Conservation (phyloP, 2,888 invertebrate genomes). For the Netelia inedita region DNA sequence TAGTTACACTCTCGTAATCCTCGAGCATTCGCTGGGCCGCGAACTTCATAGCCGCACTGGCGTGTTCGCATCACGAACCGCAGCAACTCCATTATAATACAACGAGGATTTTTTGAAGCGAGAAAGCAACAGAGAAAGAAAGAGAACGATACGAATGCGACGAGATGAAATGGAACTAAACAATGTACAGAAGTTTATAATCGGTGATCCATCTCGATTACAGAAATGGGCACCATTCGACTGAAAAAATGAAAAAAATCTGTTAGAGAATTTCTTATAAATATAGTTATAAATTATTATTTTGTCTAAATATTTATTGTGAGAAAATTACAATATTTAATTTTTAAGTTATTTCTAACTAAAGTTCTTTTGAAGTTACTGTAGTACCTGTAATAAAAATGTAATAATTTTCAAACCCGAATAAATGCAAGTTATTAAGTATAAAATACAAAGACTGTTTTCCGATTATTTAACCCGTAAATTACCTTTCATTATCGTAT, state of each 20-base stretch:
- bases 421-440: too few species aligned
- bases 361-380: too few species aligned
- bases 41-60: conserved; percentile 34
- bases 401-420: too few species aligned
- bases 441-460: too few species aligned
- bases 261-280: background rate
- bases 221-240: conserved; percentile 12
- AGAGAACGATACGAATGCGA: conserved; percentile 73
- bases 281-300: too few species aligned
- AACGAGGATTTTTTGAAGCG: conserved; percentile 43
- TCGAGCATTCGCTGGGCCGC: conserved; percentile 56
- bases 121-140: conserved; percentile 51
- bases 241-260: background rate
- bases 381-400: too few species aligned
- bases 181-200: conserved; percentile 72
- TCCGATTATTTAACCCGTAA: too few species aligned
- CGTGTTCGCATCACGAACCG: conserved; percentile 49
- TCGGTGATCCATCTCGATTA: conserved; percentile 5
- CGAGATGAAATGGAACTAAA: conserved; percentile 59
- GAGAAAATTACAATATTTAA: too few species aligned
- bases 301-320: too few species aligned
- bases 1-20: conserved; percentile 59
- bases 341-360: too few species aligned
- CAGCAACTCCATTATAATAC: conserved; percentile 55
- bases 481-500: too few species aligned